A percentile compares a stretch with the other conserved stretches of the same genome.
These are phyloP conservation scores for Sarcophaga carnaria DNA, from an alignment of 2,888 invertebrate species.

Conservation along the genomic window DNA sequence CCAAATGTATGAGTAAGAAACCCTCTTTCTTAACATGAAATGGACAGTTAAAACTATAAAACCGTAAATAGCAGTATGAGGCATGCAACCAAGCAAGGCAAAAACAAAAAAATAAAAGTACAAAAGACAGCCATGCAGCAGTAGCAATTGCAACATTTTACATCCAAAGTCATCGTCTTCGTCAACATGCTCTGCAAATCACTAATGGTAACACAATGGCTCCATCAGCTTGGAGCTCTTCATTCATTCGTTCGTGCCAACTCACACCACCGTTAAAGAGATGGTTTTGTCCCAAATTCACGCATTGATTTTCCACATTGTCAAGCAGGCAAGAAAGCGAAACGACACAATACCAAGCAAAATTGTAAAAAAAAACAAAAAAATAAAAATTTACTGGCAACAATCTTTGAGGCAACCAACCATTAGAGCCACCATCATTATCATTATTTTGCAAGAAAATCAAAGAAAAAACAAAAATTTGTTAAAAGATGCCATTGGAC, in stretches of 20 bases:
- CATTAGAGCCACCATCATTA: conserved; percentile 65
- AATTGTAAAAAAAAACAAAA: conserved; percentile 30
- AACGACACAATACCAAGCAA: conserved; percentile 70
- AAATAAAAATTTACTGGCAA: conserved; percentile 37
- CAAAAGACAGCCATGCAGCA: conserved; percentile 42
- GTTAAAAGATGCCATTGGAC: conserved; percentile 65
- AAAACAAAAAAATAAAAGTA: background rate
- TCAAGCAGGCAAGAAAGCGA: conserved; percentile 77
- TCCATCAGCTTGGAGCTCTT: conserved; percentile 35
- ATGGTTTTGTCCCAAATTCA: conserved; percentile 75
- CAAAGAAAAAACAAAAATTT: conserved; percentile 20
- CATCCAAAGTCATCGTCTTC: conserved; percentile 61
- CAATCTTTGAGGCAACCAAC: conserved; percentile 62
- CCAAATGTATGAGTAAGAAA: conserved; percentile 28
- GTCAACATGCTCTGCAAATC: conserved; percentile 29
- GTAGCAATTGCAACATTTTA: conserved; percentile 47
- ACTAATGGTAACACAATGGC: conserved; percentile 14
- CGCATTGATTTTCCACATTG: conserved; percentile 78
- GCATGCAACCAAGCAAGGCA: conserved; percentile 62
- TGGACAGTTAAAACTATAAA: conserved; percentile 66
- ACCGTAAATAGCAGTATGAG: conserved; percentile 61
- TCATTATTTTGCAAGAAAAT: conserved; percentile 66
- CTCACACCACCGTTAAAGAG: conserved; percentile 6
- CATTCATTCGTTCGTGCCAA: conserved; percentile 23
- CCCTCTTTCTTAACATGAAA: conserved; percentile 57